Evolutionary conservation across 2,113 vertebrate species (phyloP).

Genomic region (Psophia crepitans): DNA sequence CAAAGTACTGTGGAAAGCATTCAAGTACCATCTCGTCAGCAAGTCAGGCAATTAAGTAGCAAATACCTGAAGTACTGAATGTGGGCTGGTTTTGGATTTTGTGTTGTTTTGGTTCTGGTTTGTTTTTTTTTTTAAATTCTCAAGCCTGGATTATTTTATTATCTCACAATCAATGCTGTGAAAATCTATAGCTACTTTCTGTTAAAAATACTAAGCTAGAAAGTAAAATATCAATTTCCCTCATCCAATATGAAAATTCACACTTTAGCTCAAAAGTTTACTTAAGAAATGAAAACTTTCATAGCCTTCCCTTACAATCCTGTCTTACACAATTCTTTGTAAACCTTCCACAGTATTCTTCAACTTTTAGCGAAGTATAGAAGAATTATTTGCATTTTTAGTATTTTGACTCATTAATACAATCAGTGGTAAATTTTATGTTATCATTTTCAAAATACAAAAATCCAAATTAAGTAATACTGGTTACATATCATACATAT

Average conservation of each 20-base stretch:
- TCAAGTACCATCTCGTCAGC: background rate
- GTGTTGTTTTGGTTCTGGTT: no score
- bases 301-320: background rate
- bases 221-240: background rate
- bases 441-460: background rate
- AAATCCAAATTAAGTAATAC: background rate
- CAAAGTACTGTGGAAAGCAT: background rate
- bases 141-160: background rate
- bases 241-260: background rate
- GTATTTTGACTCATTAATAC: background rate
- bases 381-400: background rate
- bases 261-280: background rate
- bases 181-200: background rate
- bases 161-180: background rate
- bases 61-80: background rate
- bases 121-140: background rate
- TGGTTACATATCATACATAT: background rate
- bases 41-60: background rate
- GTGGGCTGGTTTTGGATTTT: background rate
- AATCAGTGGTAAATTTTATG: background rate
- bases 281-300: background rate
- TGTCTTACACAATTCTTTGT: background rate
- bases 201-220: background rate
- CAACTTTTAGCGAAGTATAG: background rate
- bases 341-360: background rate